Conservation (phyloP, 1,140 invertebrate species). For the Sesamia nonagrioides region DNA sequence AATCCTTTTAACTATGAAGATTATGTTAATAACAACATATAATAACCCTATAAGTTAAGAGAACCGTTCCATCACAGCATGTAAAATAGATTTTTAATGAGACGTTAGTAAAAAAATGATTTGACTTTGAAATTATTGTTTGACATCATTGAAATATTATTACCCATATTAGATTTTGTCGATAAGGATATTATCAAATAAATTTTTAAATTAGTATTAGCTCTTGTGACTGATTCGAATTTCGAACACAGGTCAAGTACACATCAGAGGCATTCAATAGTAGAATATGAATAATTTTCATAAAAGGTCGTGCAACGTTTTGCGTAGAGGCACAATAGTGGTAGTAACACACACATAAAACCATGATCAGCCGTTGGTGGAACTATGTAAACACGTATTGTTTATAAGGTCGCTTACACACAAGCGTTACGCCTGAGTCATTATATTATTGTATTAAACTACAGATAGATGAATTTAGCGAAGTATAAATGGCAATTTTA, state of each 20-base stretch:
- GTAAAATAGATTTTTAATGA: slow-evolving; percentile 39
- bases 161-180: slow-evolving; percentile 5
- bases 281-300: slow-evolving; percentile 6
- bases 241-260: slow-evolving; percentile 25
- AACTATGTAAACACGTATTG: slow-evolving; percentile 25
- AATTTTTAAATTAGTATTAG: background rate
- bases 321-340: slow-evolving; percentile 21
- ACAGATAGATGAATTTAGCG: background rate
- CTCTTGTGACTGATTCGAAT: background rate
- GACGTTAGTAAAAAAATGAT: background rate
- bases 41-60: slow-evolving; percentile 17
- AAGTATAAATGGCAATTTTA: background rate
- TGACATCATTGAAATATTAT: slow-evolving; percentile 33
- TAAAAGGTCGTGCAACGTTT: slow-evolving; percentile 9
- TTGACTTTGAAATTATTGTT: slow-evolving; percentile 32
- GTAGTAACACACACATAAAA: slow-evolving; percentile 24
- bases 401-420: slow-evolving; percentile 8
- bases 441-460: background rate
- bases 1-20: slow-evolving; percentile 34
- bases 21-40: slow-evolving; percentile 33
- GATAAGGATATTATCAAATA: slow-evolving; percentile 13
- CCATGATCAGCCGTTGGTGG: slow-evolving; percentile 5
- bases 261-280: background rate
- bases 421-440: background rate
- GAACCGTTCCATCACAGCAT: slow-evolving; percentile 4